Base-by-base conservation (phyloP, 2,888 invertebrate species). In the Nematopogon swammerdamellus region DNA sequence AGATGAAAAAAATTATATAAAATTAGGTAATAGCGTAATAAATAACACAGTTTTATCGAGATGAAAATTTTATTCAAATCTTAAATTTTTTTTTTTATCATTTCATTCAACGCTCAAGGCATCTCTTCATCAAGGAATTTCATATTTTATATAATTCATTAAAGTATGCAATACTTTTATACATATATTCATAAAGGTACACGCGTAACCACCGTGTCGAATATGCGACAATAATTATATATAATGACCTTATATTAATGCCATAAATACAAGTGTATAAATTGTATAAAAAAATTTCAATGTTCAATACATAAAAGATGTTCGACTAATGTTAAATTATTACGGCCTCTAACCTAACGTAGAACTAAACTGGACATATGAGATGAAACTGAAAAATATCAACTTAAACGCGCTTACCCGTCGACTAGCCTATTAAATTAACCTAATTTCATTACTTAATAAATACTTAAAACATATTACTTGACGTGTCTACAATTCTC, bases 341-440 rank as follows among this genome's bases (percentile, higher is more conserved):
- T 42, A 18, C 11, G 63, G 56, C 51, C 46, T 56, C 56, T 59
- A 61, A 49, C 57, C 63, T 65, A 69, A 55, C 68, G 72, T 68
- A 70, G 57, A 72, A 75, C 76, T 76, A 76, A 73, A 76, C 72
- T 73, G 73, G 74, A 77, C 75, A 71, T 63, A 65, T 62, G 64
- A 64, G 68, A 54, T 56, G 58, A 64, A 59, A 60, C 59, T 47
- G 30, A 50, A 64, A 49, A 18, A 43, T 11, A 44, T n/a, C n/a
- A n/a, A n/a, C n/a, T 42, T 65, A 72, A 76, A 76, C 75, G 74
- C 76, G 74, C 72, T 70, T 72, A 76, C 79, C 79, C 79, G 77
- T 79, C 79, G 74, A 76, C 75, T 79, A 70, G 63, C 67, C 72
- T 75, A 75, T 54, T 51, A 50, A 44, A 50, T 49, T 51, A 49